Evolutionary conservation across 2,113 vertebrate species (phyloP).

Genomic region (Tylochromis polylepis): DNA sequence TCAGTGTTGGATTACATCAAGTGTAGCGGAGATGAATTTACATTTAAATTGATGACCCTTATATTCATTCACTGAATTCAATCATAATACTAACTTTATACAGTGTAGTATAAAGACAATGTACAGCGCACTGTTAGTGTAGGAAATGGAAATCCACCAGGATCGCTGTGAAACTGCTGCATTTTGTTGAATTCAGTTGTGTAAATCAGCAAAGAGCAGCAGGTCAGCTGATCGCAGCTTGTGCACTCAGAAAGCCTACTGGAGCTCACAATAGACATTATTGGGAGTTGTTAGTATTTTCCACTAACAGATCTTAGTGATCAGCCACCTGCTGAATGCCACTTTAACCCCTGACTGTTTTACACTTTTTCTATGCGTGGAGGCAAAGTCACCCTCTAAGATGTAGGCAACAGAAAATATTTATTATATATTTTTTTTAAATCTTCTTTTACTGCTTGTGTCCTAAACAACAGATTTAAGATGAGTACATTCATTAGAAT

Average conservation of each 20-base stretch:
- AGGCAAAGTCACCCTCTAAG: not conserved
- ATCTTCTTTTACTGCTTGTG: not conserved
- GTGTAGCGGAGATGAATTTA: not conserved
- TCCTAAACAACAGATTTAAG: not conserved
- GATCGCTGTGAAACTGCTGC: not conserved
- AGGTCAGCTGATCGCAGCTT: not conserved
- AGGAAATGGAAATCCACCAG: not conserved
- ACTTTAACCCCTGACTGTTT: not conserved
- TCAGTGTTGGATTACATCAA: not conserved
- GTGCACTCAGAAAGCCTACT: not conserved
- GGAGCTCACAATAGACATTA: not conserved
- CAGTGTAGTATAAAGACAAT: not conserved
- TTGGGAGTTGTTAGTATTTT: not conserved
- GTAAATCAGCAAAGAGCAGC: not conserved
- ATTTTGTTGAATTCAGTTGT: not conserved
- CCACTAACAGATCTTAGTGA: not conserved
- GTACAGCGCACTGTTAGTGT: not conserved
- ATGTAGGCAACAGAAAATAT: not conserved
- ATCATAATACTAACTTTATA: not conserved
- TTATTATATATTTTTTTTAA: not conserved
- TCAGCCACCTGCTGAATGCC: not conserved
- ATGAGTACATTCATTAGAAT: not conserved
- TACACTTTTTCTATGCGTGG: not conserved
- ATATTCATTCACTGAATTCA: not conserved
- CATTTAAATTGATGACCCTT: not conserved